Conservation (phyloP, 2,888 invertebrate species). For the Busseola fusca region DNA sequence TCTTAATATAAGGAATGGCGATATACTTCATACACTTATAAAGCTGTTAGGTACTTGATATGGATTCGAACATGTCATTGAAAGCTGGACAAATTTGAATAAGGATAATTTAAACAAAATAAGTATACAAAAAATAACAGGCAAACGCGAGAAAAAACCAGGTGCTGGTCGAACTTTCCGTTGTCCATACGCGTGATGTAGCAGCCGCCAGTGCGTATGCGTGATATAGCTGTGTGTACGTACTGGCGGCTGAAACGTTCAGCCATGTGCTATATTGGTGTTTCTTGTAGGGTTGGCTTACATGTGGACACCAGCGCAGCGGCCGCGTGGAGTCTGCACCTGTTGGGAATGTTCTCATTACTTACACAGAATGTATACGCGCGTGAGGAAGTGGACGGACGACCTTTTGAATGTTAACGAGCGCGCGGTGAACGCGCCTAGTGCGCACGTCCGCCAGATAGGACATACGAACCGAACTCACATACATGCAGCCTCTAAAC, state of each 20-base stretch:
- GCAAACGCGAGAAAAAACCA: slow-evolving; percentile 8
- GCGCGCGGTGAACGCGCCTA: slow-evolving; percentile 18
- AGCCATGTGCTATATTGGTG: neutral
- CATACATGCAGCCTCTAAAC: neutral
- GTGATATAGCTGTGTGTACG: no score
- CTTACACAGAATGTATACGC: slow-evolving; percentile 26
- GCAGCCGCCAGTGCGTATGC: neutral
- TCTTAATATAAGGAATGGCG: neutral
- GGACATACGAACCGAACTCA: neutral
- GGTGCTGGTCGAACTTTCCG: neutral
- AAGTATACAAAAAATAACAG: slow-evolving; percentile 3
- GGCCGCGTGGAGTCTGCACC: slow-evolving; percentile 13
- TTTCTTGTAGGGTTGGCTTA: neutral
- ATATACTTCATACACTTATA: neutral
- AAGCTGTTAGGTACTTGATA: neutral
- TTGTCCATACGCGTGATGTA: no score
- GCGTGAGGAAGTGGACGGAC: slow-evolving; percentile 52
- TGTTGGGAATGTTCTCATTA: slow-evolving; percentile 35
- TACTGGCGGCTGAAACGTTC: neutral
- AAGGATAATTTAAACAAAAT: neutral
- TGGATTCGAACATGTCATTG: neutral
- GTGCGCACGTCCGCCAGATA: neutral
- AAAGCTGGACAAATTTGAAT: neutral
- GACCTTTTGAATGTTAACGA: slow-evolving; percentile 54
- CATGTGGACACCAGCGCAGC: neutral